phyloP scores from a whole-genome alignment of 1,140 invertebrate genomes.

The Sminthurinus signatus region DNA sequence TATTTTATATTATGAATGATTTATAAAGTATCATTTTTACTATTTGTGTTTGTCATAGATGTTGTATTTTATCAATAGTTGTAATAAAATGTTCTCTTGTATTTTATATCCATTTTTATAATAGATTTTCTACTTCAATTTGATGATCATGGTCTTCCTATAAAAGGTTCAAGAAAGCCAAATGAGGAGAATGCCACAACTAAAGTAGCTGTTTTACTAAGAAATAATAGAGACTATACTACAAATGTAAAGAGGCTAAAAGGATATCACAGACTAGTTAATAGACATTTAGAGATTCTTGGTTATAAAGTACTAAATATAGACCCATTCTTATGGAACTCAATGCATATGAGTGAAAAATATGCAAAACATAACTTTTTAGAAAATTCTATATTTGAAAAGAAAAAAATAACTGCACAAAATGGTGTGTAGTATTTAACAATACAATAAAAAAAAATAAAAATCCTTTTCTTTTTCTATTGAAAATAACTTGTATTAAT shows the following conservation, averaged over 20 bases:
- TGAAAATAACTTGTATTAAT: no score
- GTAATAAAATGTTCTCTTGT: no score
- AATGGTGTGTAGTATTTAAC: no score
- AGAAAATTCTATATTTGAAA: constrained; percentile 43
- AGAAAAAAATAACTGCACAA: no score
- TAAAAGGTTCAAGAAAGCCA: neutral
- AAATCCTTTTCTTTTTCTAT: no score
- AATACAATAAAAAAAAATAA: no score
- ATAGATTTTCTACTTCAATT: constrained; percentile 42
- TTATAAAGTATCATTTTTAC: no score
- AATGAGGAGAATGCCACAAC: neutral
- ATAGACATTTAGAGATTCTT: constrained; percentile 56
- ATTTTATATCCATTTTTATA: no score
- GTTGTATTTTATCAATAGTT: no score
- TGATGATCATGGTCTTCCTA: constrained; percentile 35
- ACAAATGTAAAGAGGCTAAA: constrained; percentile 33
- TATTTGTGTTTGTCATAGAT: no score
- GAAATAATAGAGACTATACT: constrained; percentile 20
- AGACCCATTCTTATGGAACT: constrained; percentile 52
- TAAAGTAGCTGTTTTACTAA: constrained; percentile 40
- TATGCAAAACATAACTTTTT: constrained; percentile 47
- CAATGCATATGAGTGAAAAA: constrained; percentile 47
- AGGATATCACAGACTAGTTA: constrained; percentile 40
- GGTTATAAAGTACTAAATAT: constrained; percentile 54
- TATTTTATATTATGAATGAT: no score